Evolutionary conservation across 2,113 vertebrate species (phyloP).

Genomic region (Leptodactylus fuscus): DNA sequence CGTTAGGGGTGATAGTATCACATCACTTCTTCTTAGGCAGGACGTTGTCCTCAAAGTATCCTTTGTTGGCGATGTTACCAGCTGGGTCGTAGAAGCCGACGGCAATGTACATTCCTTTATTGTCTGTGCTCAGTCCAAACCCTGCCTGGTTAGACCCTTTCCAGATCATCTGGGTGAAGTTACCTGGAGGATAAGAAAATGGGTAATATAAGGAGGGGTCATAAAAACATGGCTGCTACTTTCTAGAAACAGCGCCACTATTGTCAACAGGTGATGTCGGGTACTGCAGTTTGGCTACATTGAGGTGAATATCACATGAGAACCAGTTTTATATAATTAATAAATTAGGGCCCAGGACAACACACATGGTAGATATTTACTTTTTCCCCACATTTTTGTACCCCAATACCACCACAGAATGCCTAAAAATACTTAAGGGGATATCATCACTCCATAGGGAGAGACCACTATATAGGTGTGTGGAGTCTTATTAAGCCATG

Average conservation of each 20-base stretch:
- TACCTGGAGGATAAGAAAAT: slow-evolving; percentile 58
- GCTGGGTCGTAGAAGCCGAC: slow-evolving; percentile 68
- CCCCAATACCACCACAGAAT: too few species aligned
- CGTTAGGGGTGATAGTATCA: neutral
- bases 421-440: too few species aligned
- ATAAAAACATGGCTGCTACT: neutral
- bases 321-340: too few species aligned
- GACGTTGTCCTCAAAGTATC: slow-evolving; percentile 69
- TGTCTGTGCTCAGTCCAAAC: slow-evolving; percentile 65
- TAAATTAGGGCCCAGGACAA: too few species aligned
- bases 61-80: slow-evolving; percentile 64
- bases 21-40: slow-evolving; percentile 54
- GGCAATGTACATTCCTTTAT: slow-evolving; percentile 64
- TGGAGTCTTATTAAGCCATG: too few species aligned
- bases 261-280: neutral
- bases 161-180: slow-evolving; percentile 73
- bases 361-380: too few species aligned
- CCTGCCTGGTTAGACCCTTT: slow-evolving; percentile 63
- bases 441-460: too few species aligned
- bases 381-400: too few species aligned
- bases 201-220: neutral
- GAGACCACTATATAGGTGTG: too few species aligned
- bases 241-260: neutral
- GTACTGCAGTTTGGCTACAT: neutral
- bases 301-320: too few species aligned